A percentile compares a stretch with the other conserved stretches of the same genome.
phyloP scores from a whole-genome alignment of 2,888 invertebrate genomes.

The Notodonta dromedarius region DNA sequence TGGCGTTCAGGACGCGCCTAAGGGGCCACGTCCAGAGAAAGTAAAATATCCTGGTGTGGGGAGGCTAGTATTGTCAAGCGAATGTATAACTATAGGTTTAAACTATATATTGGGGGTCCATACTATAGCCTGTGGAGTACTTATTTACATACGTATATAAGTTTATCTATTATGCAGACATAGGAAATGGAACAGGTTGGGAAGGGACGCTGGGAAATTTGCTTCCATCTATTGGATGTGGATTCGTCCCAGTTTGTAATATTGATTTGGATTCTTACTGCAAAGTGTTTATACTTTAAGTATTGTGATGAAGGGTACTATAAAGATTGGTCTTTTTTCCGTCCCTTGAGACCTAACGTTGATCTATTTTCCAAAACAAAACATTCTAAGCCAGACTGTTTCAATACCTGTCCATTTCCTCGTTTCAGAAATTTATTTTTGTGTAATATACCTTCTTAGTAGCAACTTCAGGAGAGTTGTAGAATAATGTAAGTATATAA shows the following conservation, averaged over 20 bases:
- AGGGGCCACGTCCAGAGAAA: slow-evolving; percentile 83
- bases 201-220: slow-evolving; percentile 69
- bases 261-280: slow-evolving; percentile 53
- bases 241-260: slow-evolving; percentile 54
- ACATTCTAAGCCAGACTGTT: no score
- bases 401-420: no score
- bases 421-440: no score
- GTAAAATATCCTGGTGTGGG: slow-evolving; percentile 83
- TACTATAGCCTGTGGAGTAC: slow-evolving; percentile 71
- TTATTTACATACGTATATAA: slow-evolving; percentile 82
- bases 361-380: no score
- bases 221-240: slow-evolving; percentile 66
- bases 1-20: slow-evolving; percentile 69
- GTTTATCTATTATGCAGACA: slow-evolving; percentile 82
- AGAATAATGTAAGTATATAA: no score
- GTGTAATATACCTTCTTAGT: no score
- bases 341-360: no score
- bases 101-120: slow-evolving; percentile 78
- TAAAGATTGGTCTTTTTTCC: no score
- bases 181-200: slow-evolving; percentile 77
- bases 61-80: slow-evolving; percentile 83
- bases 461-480: no score
- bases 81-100: slow-evolving; percentile 82
- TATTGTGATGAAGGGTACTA: background rate
- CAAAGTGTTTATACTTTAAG: slow-evolving; percentile 19